Evolutionary conservation across 1,140 invertebrate species (phyloP).

Genomic region (Reticulitermes speratus): DNA sequence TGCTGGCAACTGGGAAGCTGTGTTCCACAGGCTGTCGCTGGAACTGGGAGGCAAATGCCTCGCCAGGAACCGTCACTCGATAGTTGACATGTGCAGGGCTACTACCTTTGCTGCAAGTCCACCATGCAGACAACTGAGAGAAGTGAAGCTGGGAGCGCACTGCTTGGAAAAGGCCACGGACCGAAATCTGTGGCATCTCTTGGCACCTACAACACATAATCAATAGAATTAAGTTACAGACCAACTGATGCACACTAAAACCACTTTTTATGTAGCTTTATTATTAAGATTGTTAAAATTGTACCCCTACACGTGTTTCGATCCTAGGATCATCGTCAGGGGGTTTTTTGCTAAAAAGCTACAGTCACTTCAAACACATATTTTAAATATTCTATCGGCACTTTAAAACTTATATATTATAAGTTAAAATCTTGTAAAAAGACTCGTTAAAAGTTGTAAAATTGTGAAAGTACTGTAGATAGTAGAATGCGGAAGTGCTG

Average conservation of each 20-base stretch:
- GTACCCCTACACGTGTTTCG: no score
- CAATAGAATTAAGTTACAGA: not conserved
- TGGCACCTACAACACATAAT: conserved; percentile 43
- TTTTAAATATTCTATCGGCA: not conserved
- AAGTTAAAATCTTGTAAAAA: no score
- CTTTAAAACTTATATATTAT: no score
- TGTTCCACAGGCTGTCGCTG: conserved; percentile 70
- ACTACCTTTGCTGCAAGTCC: conserved; percentile 54
- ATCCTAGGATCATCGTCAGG: no score
- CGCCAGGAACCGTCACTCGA: conserved; percentile 58
- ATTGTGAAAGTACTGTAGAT: no score
- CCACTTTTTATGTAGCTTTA: no score
- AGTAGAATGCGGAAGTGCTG: no score
- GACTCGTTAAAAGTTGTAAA: no score
- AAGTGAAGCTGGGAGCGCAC: conserved; percentile 94
- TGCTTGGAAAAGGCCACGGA: conserved; percentile 83
- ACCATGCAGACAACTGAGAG: conserved; percentile 91
- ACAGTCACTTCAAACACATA: not conserved
- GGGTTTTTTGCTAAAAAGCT: no score
- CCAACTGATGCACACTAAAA: no score
- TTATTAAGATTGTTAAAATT: no score
- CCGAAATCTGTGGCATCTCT: conserved; percentile 45
- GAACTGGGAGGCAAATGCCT: conserved; percentile 59
- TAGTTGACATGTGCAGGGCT: conserved; percentile 58
- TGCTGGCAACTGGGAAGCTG: conserved; percentile 64